A percentile compares a stretch with the other conserved stretches of the same genome.
Evolutionary conservation across 2,113 vertebrate genomes (phyloP).

Genomic region (Philantomba maxwellii): DNA sequence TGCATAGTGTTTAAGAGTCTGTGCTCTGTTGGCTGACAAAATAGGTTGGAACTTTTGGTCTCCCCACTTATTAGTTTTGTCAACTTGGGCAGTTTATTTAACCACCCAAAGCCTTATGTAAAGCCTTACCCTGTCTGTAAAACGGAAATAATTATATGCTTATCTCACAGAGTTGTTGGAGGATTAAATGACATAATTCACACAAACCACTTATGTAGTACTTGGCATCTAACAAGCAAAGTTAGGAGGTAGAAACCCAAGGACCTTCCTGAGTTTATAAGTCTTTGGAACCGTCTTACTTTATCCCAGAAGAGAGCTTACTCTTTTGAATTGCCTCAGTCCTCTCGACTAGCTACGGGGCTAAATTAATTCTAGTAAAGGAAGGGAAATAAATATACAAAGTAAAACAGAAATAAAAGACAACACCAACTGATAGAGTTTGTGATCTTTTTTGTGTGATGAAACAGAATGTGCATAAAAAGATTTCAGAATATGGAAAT

Average conservation of each 20-base stretch:
- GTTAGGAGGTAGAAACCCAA: neutral
- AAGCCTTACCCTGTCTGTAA: neutral
- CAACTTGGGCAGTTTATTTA: neutral
- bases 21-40: neutral
- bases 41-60: neutral
- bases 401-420: neutral
- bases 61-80: neutral
- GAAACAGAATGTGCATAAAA: neutral
- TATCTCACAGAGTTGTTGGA: neutral
- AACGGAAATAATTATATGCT: neutral
- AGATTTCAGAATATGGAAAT: neutral
- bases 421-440: neutral
- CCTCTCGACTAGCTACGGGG: neutral
- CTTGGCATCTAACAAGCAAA: neutral
- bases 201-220: neutral
- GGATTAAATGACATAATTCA: neutral
- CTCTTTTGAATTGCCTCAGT: neutral
- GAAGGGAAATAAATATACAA: neutral
- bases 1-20: neutral
- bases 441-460: neutral
- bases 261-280: neutral
- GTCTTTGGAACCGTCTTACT: neutral
- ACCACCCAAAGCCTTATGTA: neutral
- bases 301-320: neutral
- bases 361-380: neutral